Percentiles rank a stretch among this genome's conserved stretches.
These are phyloP conservation scores for Limosa lapponica DNA, from an alignment of 2,797 vertebrate genomes.

Conservation along the genomic window DNA sequence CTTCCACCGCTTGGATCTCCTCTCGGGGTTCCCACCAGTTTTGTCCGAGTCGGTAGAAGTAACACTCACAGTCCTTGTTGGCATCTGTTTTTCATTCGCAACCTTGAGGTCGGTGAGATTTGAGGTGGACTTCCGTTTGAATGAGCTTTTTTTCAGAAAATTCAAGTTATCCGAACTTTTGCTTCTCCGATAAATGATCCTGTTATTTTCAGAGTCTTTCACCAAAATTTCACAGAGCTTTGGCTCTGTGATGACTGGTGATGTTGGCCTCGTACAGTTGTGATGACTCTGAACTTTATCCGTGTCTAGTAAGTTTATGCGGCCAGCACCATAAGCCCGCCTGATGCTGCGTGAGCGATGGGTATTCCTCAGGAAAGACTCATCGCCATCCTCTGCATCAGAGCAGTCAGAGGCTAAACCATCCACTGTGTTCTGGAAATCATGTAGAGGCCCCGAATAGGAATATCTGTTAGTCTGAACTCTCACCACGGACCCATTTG, in stretches of 20 bases:
- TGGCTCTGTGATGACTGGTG: constrained; percentile 43
- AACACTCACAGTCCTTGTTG: constrained; percentile 80
- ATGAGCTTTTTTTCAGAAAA: constrained; percentile 85
- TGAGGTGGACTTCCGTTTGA: constrained; percentile 85
- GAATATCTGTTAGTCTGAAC: constrained; percentile 47
- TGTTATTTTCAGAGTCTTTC: constrained; percentile 73
- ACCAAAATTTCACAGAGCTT: constrained; percentile 62
- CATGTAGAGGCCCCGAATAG: constrained; percentile 31
- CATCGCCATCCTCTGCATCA: constrained; percentile 76
- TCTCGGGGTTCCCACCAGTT: constrained; percentile 26
- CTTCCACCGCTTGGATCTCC: constrained; percentile 74
- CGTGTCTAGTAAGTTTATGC: constrained; percentile 85
- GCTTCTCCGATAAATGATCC: constrained; percentile 84
- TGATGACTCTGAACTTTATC: constrained; percentile 47
- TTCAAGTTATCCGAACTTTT: constrained; percentile 91
- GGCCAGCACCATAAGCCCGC: constrained; percentile 89
- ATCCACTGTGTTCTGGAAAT: constrained; percentile 40
- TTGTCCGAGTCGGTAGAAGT: constrained; percentile 77
- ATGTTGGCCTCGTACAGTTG: constrained; percentile 8
- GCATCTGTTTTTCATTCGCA: constrained; percentile 50
- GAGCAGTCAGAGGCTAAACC: constrained; percentile 77
- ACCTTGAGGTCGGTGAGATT: constrained; percentile 74
- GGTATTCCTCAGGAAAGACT: constrained; percentile 85
- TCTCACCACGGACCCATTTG: constrained; percentile 44
- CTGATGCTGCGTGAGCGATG: constrained; percentile 91